Evolutionary conservation across 2,797 vertebrate genomes (phyloP).

Genomic region (Vireo griseus): DNA sequence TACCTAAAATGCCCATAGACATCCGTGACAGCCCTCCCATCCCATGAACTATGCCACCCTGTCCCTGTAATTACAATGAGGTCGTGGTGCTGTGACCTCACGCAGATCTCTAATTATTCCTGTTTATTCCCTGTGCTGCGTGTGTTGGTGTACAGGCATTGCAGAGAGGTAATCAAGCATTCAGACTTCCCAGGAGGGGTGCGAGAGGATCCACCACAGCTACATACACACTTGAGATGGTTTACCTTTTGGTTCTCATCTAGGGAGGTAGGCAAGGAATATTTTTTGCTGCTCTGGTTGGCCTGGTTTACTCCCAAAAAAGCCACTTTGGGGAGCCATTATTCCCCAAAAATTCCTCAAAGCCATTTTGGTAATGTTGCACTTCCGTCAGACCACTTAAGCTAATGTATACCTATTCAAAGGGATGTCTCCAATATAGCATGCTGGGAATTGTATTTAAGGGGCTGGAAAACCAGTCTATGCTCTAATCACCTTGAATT

Average conservation of each 20-base stretch:
- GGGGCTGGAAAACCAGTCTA: neutral
- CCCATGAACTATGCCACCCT: neutral
- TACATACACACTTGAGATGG: neutral
- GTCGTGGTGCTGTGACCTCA: fast-evolving
- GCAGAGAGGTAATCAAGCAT: neutral
- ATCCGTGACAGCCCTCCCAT: neutral
- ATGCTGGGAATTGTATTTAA: neutral
- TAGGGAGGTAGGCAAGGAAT: neutral
- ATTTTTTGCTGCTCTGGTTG: neutral
- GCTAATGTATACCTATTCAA: neutral
- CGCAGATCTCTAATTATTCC: neutral
- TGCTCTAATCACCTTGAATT: neutral
- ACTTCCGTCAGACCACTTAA: neutral
- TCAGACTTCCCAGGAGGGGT: neutral
- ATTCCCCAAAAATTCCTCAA: neutral
- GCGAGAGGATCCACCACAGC: neutral
- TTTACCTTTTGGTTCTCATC: neutral
- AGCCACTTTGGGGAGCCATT: neutral
- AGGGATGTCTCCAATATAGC: neutral
- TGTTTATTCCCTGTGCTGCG: neutral
- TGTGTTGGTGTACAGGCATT: neutral
- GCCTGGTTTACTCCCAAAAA: neutral
- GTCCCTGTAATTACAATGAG: neutral
- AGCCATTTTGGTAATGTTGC: neutral
- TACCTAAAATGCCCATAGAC: neutral